Evolutionary conservation across 1,140 invertebrate species (phyloP).

Genomic region (Megathymus violae): DNA sequence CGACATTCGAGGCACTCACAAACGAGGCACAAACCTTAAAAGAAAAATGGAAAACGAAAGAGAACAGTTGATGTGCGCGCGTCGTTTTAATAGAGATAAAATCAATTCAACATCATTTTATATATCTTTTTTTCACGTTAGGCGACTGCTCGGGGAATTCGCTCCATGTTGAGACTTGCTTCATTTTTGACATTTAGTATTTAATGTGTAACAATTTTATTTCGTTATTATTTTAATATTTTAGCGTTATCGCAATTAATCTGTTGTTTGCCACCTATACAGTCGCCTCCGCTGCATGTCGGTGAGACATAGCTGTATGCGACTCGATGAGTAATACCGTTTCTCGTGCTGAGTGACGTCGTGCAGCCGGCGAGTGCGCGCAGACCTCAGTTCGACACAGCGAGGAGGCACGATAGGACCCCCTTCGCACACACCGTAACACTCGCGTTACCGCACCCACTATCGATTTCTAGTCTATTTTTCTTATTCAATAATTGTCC

Average conservation of each 20-base stretch:
- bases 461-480: constrained; percentile 58
- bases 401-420: constrained; percentile 65
- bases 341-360: constrained; percentile 77
- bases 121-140: not conserved
- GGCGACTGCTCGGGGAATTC: not conserved
- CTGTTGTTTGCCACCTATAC: constrained; percentile 40
- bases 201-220: constrained; percentile 6
- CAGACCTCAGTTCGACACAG: constrained; percentile 62
- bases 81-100: not conserved
- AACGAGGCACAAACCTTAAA: no score
- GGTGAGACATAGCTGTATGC: constrained; percentile 49
- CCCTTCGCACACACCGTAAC: constrained; percentile 48
- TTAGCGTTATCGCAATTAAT: not conserved
- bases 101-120: not conserved
- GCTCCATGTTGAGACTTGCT: constrained; percentile 17
- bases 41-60: not conserved
- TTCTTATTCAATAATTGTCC: constrained; percentile 12
- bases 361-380: constrained; percentile 62
- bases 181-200: constrained; percentile 9
- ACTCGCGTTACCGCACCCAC: constrained; percentile 60
- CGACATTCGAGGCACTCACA: no score
- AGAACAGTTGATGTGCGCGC: not conserved
- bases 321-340: constrained; percentile 77
- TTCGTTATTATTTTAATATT: not conserved
- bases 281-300: constrained; percentile 49